Evolutionary conservation across 2,113 vertebrate genomes (phyloP), one percentile per base, ranked within the genome.

Genomic region (Chaetorhynchus papuensis): DNA sequence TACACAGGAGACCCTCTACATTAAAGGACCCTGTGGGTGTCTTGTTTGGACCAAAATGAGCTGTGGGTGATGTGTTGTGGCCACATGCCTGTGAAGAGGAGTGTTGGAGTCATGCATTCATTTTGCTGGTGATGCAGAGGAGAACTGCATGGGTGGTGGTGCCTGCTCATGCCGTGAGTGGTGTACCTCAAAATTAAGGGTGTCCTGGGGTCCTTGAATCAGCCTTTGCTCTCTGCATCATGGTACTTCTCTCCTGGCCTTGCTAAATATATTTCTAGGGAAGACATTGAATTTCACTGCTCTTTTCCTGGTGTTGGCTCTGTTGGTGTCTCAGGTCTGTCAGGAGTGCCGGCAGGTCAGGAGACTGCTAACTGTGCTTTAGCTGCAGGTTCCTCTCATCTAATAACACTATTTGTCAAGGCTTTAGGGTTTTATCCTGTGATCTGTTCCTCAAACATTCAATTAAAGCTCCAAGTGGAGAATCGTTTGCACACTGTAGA

Each of bases 331-430:
- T 93, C 96, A 92, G 94, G 91, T 87, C 86, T 89, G 86, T 83
- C 92, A 70, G 75, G 49, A 93, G 78, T 5, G 27, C 69, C 2
- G 14, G 80, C 11, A 15, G 91, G 93, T 93, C 72, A 56, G 93
- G 52, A 89, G 86, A 89, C 86, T 91, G 88, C 88, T 92, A 44
- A 78, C n/a, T 77, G 94, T 86, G 83, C 86, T 83, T 77, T 44
- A 90, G 80, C 83, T 86, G 80, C 49, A 33, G 86, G 86, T 71
- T 90, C 60, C 47, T 95, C 90, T 91, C 88, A 9, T 90, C 89
- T 95, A 63, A 90, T 94, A 93, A 96, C 93, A 96, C 95, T 96
- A 95, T 95, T 90, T 95, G 83, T 94, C 61, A 64, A 95, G 85
- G 90, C 77, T 95, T 96, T 96, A 92, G 33, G 76, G 82, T 86